Conservation (phyloP, 2,888 invertebrate species). For the Metopia argyrocephala region DNA sequence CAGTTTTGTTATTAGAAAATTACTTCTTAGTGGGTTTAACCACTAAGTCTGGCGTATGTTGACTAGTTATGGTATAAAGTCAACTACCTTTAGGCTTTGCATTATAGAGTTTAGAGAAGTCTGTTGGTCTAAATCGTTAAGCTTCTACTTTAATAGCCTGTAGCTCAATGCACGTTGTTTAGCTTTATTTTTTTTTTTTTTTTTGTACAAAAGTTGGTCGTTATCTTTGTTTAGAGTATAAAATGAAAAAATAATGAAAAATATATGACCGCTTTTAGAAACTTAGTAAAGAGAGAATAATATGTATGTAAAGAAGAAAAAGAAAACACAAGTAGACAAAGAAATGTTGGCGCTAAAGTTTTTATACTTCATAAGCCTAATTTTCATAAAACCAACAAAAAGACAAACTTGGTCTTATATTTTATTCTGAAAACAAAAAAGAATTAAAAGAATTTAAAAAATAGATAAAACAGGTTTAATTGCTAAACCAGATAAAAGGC, state of each 20-base stretch:
- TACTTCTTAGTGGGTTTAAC: too few relatives aligned
- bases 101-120: neutral
- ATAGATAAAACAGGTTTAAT: too few relatives aligned
- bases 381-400: conserved; percentile 23
- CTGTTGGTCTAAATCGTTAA: conserved; percentile 7
- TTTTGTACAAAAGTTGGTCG: neutral
- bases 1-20: too few relatives aligned
- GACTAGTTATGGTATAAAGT: too few relatives aligned
- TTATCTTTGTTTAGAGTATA: neutral
- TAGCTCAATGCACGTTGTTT: neutral
- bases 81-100: too few relatives aligned
- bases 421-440: neutral
- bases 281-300: neutral
- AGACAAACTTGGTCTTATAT: too few relatives aligned
- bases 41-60: too few relatives aligned
- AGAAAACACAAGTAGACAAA: neutral
- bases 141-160: conserved; percentile 19
- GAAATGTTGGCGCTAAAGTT: conserved; percentile 33
- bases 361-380: conserved; percentile 39
- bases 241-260: conserved; percentile 28
- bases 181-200: neutral
- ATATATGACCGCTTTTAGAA: conserved; percentile 27
- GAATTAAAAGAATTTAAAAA: neutral
- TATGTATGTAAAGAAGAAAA: neutral
- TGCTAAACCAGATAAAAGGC: too few relatives aligned